Conservation (phyloP, 2,888 invertebrate species). For the Cybosia mesomella region DNA sequence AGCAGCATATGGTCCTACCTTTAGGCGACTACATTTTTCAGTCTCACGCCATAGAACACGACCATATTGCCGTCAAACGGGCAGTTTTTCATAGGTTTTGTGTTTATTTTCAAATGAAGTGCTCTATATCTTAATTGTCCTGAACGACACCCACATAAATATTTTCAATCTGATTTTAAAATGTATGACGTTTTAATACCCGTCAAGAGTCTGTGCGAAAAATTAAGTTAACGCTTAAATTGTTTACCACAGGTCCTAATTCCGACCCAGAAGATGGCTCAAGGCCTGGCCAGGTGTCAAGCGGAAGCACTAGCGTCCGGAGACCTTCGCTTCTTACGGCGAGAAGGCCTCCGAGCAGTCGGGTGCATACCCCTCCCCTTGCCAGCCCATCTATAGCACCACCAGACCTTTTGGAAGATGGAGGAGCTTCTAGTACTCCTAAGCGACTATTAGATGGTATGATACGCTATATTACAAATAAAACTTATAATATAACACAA, state of each 20-base stretch:
- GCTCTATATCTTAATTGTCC: too few species aligned
- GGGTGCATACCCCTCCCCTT: constrained; percentile 91
- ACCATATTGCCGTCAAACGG: background rate
- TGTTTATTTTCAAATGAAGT: background rate
- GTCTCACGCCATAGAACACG: background rate
- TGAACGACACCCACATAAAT: too few species aligned
- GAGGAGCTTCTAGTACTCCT: constrained; percentile 94
- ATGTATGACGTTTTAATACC: background rate
- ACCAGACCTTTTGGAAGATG: constrained; percentile 90
- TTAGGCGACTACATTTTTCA: too few species aligned
- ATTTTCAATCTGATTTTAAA: too few species aligned
- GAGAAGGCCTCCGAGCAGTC: constrained; percentile 83
- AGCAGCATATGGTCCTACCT: too few species aligned
- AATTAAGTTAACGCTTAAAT: background rate
- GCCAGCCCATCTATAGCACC: constrained; percentile 89
- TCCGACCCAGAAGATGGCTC: constrained; percentile 92
- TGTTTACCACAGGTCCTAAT: constrained; percentile 86
- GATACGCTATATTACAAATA: constrained; percentile 28
- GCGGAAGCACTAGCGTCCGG: constrained; percentile 86
- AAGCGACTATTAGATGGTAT: constrained; percentile 89
- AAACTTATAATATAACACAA: background rate
- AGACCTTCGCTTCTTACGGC: constrained; percentile 82
- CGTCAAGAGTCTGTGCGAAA: background rate
- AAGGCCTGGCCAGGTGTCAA: constrained; percentile 91
- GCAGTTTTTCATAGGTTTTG: too few species aligned